phyloP scores from a whole-genome alignment of 2,797 vertebrate species.

The Iguana delicatissima region DNA sequence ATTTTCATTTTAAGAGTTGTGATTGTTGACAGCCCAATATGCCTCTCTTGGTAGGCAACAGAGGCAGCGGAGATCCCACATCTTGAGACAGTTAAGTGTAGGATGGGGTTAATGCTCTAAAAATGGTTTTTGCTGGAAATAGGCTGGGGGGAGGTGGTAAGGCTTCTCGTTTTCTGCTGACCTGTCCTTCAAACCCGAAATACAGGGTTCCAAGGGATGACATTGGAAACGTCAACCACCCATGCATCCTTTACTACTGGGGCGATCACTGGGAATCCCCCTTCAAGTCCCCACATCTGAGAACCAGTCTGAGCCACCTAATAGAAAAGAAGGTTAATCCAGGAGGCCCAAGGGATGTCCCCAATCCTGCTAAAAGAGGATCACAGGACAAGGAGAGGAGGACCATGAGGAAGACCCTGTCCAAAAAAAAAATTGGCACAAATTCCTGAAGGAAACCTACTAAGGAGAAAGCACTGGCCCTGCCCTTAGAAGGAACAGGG shows the following conservation, averaged over 20 bases:
- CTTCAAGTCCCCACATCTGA: too few relatives aligned
- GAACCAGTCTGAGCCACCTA: too few relatives aligned
- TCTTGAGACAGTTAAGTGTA: neutral
- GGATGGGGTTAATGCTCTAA: constrained; percentile 1
- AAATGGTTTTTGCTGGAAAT: neutral
- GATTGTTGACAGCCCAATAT: neutral
- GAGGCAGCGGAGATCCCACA: neutral
- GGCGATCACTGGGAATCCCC: too few relatives aligned
- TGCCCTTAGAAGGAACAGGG: neutral
- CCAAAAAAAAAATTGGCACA: too few relatives aligned
- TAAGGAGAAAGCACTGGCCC: too few relatives aligned
- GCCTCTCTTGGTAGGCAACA: neutral
- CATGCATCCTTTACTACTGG: too few relatives aligned
- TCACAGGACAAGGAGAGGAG: too few relatives aligned
- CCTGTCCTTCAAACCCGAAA: neutral
- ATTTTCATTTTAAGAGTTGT: neutral
- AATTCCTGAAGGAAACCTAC: neutral
- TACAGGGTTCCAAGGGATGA: neutral
- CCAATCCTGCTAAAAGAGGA: neutral
- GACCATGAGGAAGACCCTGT: neutral
- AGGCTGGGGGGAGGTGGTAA: neutral
- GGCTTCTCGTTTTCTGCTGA: neutral
- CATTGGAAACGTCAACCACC: too few relatives aligned
- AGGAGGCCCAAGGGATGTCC: neutral
- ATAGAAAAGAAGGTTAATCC: too few relatives aligned